These are phyloP conservation scores for Cydia splendana DNA, from an alignment of 1,140 invertebrate genomes.

Conservation along the genomic window DNA sequence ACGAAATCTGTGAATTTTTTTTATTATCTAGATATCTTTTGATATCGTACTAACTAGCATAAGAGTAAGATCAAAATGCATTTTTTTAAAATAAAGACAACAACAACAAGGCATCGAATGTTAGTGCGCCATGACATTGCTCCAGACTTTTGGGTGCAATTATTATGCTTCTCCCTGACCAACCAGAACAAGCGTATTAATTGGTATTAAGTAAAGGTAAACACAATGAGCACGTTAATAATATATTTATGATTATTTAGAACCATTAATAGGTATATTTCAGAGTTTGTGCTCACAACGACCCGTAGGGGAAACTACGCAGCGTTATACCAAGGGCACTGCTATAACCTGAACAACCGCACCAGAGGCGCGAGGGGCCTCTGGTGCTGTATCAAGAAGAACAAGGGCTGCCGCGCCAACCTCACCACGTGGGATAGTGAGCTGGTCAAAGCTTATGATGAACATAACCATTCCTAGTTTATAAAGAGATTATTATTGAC, in stretches of 20 bases:
- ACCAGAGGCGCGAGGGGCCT: constrained; percentile 40
- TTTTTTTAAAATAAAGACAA: too few relatives aligned
- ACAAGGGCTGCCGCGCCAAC: constrained; percentile 44
- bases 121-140: too few relatives aligned
- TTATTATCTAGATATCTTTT: too few relatives aligned
- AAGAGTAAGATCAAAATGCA: too few relatives aligned
- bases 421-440: constrained; percentile 37
- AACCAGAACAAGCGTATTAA: too few relatives aligned
- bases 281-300: background rate
- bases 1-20: too few relatives aligned
- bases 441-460: constrained; percentile 39
- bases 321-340: constrained; percentile 32
- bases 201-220: too few relatives aligned
- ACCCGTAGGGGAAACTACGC: background rate
- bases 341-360: constrained; percentile 48
- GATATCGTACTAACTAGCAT: too few relatives aligned
- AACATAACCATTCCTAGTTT: constrained; percentile 38
- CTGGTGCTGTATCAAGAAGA: constrained; percentile 47
- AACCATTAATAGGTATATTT: constrained; percentile 39
- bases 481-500: background rate
- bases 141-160: too few relatives aligned
- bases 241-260: background rate
- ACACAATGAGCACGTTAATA: too few relatives aligned
- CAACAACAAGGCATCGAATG: too few relatives aligned
- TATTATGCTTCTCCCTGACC: too few relatives aligned